Base-by-base conservation (phyloP, 2,888 invertebrate species). In the Eugnorisma glareosa region DNA sequence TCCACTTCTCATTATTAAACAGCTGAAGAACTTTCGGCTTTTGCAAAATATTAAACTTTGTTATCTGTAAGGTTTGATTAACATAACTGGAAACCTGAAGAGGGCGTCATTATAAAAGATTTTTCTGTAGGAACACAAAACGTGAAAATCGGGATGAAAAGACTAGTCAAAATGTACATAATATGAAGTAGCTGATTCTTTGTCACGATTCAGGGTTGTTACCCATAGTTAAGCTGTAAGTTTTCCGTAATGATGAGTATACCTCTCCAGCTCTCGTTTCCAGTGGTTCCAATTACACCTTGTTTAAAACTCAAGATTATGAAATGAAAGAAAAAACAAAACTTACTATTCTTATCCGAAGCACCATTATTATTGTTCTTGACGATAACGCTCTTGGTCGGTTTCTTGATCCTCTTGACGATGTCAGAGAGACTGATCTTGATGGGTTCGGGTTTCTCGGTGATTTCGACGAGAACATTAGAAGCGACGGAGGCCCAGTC, bases 401-500 rank as follows among this genome's bases (percentile, higher is more conserved):
- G 97, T 89, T 98, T 98, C 91, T 98, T 97, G n/a, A 97, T 96
- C 77, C 97, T 97, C 88, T 96, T 97, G 21, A 98, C 93, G 1
- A 98, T 96, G 83, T 98, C 98, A 2, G 97, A 97, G 0, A 98
- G 97, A n/a, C 98, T 97, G 90, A 98, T 98, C 95, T 98, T 98
- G 86, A 98, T 97, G 0, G 98, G 97, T 83, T 98, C 96, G 0
- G 98, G 98, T 92, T 98, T 98, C 89, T 98, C 98, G 0, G 97
- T 96, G 37, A 97, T 96, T 86, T 97, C 97, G 2, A 97, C 90
- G 28, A 94, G 90, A 0, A 94, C 97, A 3, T 97, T 97, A 15
- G 98, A 97, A 0, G 99, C 99, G 0, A 99, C 97, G 61, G 97
- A 97, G 1, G 97, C 97, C 99, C 99, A 99, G 94, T 99, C 98